These are phyloP conservation scores for Gastrophryne carolinensis DNA, from an alignment of 2,797 vertebrate genomes.

Conservation along the genomic window DNA sequence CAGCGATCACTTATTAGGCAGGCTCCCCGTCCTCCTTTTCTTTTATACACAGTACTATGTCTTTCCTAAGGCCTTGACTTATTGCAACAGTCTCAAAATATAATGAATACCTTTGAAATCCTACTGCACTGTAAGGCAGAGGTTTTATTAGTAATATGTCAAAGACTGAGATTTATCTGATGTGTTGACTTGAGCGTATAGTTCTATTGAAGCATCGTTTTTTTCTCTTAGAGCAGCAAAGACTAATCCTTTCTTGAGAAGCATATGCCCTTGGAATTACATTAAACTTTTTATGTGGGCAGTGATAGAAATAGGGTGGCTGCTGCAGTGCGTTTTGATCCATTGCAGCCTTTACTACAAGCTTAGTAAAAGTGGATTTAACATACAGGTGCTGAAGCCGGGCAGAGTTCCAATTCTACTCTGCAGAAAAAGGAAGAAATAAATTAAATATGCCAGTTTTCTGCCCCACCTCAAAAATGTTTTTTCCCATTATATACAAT, in stretches of 20 bases:
- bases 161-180: slow-evolving; percentile 45
- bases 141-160: slow-evolving; percentile 52
- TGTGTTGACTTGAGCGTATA: slow-evolving; percentile 50
- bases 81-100: slow-evolving; percentile 47
- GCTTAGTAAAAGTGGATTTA: slow-evolving; percentile 49
- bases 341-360: slow-evolving; percentile 48
- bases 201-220: slow-evolving; percentile 49
- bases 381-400: slow-evolving; percentile 4
- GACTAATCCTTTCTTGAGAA: slow-evolving; percentile 50
- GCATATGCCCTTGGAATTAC: slow-evolving; percentile 49
- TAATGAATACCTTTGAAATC: slow-evolving; percentile 50
- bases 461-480: background rate
- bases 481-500: background rate
- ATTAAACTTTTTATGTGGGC: slow-evolving; percentile 52
- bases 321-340: slow-evolving; percentile 36
- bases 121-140: slow-evolving; percentile 43
- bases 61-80: slow-evolving; percentile 44
- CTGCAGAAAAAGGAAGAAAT: slow-evolving; percentile 14
- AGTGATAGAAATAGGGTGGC: slow-evolving; percentile 45
- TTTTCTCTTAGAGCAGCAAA: slow-evolving; percentile 42
- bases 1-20: slow-evolving; percentile 24
- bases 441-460: slow-evolving; percentile 18
- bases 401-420: slow-evolving; percentile 34
- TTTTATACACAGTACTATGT: slow-evolving; percentile 34
- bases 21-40: background rate